Conservation (phyloP, 2,888 invertebrate genomes). For the Agriotes lineatus region DNA sequence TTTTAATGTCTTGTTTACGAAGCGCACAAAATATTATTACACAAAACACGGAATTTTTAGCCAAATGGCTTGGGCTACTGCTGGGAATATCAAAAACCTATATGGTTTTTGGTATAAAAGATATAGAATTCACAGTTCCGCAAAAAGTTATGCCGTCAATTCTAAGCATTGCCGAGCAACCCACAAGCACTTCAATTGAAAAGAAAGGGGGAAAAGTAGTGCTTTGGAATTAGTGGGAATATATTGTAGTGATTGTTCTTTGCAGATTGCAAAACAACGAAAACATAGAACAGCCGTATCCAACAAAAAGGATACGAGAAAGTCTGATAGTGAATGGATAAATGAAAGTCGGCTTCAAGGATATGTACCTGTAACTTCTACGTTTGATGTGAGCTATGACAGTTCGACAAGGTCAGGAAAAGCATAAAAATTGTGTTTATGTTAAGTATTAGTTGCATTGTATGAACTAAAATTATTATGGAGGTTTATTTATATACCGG, state of each 20-base stretch:
- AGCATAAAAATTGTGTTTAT: too few relatives aligned
- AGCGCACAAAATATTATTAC: slow-evolving; percentile 62
- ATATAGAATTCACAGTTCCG: slow-evolving; percentile 67
- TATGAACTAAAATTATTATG: too few relatives aligned
- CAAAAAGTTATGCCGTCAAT: slow-evolving; percentile 72
- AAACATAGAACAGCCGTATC: slow-evolving; percentile 39
- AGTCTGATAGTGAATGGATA: slow-evolving; percentile 20
- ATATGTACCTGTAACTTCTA: slow-evolving; percentile 22
- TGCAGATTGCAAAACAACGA: slow-evolving; percentile 46
- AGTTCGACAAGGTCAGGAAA: slow-evolving; percentile 21
- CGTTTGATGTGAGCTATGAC: slow-evolving; percentile 21
- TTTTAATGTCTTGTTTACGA: slow-evolving; percentile 64
- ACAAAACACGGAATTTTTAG: slow-evolving; percentile 57
- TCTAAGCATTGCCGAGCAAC: slow-evolving; percentile 70
- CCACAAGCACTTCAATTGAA: slow-evolving; percentile 54
- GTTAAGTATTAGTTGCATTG: too few relatives aligned
- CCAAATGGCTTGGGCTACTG: slow-evolving; percentile 66
- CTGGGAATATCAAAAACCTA: slow-evolving; percentile 72
- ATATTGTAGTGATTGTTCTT: neutral
- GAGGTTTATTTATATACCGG: too few relatives aligned
- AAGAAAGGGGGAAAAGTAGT: slow-evolving; percentile 73
- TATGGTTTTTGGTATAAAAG: slow-evolving; percentile 68
- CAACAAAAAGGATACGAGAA: slow-evolving; percentile 42
- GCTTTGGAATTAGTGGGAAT: neutral
- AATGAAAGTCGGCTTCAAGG: neutral